Evolutionary conservation across 2,888 invertebrate genomes (phyloP).

Genomic region (Nymphalis c-album): DNA sequence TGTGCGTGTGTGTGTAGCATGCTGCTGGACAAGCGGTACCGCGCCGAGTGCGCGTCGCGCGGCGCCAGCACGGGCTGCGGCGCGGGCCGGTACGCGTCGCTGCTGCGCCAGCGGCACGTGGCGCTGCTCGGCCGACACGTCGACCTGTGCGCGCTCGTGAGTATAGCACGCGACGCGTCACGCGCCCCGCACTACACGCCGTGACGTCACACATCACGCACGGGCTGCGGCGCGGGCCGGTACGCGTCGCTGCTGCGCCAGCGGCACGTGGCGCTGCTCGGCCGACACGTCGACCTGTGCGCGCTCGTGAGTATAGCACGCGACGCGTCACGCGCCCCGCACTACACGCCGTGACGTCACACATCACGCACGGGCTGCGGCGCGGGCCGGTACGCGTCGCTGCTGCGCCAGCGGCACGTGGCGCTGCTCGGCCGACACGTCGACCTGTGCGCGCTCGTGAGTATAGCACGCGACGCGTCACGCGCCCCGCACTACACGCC

Average conservation of each 20-base stretch:
- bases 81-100: conserved; percentile 96
- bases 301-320: conserved; percentile 55
- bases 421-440: conserved; percentile 97
- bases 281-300: conserved; percentile 94
- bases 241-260: conserved; percentile 97
- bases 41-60: conserved; percentile 94
- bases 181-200: conserved; percentile 63
- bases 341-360: conserved; percentile 82
- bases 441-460: conserved; percentile 84
- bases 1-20: conserved; percentile 78
- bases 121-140: conserved; percentile 97
- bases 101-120: conserved; percentile 96
- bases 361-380: conserved; percentile 60
- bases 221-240: conserved; percentile 91
- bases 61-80: conserved; percentile 93
- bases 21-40: conserved; percentile 97
- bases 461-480: conserved; percentile 86
- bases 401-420: conserved; percentile 84
- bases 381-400: no score
- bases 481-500: conserved; percentile 91
- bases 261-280: conserved; percentile 96
- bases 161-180: conserved; percentile 17
- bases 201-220: no score
- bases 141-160: conserved; percentile 84
- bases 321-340: conserved; percentile 84